Base-by-base conservation (phyloP, 2,797 vertebrate species). In the Mastacembelus armatus region DNA sequence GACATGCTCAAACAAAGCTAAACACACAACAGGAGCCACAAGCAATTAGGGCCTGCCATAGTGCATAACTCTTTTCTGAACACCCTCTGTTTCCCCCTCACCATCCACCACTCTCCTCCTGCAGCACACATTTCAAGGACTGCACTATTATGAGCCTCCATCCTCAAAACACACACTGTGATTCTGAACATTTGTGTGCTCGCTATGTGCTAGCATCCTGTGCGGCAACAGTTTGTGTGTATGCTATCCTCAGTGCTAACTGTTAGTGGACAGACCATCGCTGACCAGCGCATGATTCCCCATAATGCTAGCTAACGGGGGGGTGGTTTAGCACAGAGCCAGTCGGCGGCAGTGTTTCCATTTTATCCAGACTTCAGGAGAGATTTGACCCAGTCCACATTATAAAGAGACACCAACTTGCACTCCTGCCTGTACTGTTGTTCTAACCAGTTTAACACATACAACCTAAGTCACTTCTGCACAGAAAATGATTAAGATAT, bases 1-100 rank as follows among this genome's bases (percentile, higher is more conserved):
- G 89, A 91, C 89, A 78, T 85, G 87, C 91, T 90, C 89, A 92
- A 89, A 92, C 92, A 93, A 89, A 92, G 88, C 87, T 85, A 88
- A 90, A 86, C 87, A 89, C 83, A 92, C 86, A 90, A 91, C 89
- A 83, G 87, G 88, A 91, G 87, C 90, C 84, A 65, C 85, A 75
- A 85, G 89, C 89, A 92, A 91, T 92, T 91, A 93, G 81, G 62
- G 69, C 59, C 85, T 80, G 85, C 86, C 79, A 75, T 83, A 70
- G 77, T 75, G 72, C 81, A 89, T 77, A 74, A 73, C 77, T 87
- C 66, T 74, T 71, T 69, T 73, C 43, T 39, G 77, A 79, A 77
- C 78, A 72, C 57, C 61, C 76, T 66, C 52, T 43, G 68, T 36
- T 76, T 60, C 74, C 63, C 55, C 35, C 50, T 72, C 12, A 2